phyloP scores from a whole-genome alignment of 2,797 vertebrate species.

The Picus viridis region DNA sequence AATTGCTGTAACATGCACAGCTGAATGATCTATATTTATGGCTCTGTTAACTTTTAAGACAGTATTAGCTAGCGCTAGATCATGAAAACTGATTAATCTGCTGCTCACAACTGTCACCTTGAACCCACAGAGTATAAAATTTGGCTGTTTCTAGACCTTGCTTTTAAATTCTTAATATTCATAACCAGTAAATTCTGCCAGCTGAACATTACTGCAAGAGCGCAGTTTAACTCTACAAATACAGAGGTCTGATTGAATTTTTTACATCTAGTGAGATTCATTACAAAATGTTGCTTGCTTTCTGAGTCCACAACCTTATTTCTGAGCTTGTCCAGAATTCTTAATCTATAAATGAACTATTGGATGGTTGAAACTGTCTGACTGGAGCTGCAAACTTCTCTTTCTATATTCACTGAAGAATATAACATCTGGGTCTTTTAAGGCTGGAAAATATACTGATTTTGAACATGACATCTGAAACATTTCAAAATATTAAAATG shows the following conservation, averaged over 20 bases:
- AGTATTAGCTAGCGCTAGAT: background rate
- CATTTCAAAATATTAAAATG: background rate
- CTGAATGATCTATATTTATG: background rate
- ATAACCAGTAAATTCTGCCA: background rate
- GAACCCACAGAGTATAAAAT: background rate
- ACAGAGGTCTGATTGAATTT: constrained; percentile 12
- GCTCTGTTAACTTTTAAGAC: background rate
- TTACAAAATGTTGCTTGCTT: constrained; percentile 4
- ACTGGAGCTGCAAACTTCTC: background rate
- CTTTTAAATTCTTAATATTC: background rate
- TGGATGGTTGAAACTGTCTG: background rate
- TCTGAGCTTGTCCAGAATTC: background rate
- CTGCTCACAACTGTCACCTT: background rate
- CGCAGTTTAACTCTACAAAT: background rate
- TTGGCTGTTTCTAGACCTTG: background rate
- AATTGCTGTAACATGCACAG: background rate
- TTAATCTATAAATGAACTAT: background rate
- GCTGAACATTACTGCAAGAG: background rate
- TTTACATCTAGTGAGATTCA: constrained; percentile 4
- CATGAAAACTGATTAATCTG: background rate
- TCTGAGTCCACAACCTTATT: background rate
- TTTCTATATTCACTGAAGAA: background rate
- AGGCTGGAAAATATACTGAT: background rate
- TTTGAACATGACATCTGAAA: background rate
- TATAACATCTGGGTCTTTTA: background rate